Evolutionary conservation across 2,797 vertebrate genomes (phyloP), one percentile per base, ranked within the genome.

Genomic region (Sebastes diaconus): DNA sequence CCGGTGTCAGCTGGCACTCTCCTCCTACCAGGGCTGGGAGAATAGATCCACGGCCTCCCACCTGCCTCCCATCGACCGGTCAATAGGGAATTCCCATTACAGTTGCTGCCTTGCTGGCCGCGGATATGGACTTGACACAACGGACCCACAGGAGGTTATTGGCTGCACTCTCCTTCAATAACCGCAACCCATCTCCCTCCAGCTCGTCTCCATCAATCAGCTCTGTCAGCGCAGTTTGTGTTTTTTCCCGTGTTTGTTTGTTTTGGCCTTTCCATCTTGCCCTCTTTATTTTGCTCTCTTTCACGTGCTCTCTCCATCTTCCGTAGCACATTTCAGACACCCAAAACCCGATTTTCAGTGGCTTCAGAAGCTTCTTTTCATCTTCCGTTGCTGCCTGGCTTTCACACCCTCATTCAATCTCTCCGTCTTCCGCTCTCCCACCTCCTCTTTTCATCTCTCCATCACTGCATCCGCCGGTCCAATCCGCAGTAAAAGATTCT

Each of bases 141-240:
- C 66, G 29, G 84, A 91, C 88, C 89, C 79, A 32, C 46, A 61
- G 82, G 90, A 88, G 84, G 85, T 85, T 86, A 92, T 87, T 89
- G 92, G 84, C 85, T 84, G 79, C 80, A 79, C 87, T 90, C 80
- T 85, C 74, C 84, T 88, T 91, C 89, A 90, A 92, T 90, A 90
- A 90, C 84, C 5, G 36, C 90, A 39, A 77, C 81, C 85, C 74
- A 59, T 87, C 89, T 88, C 78, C 87, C 77, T 74, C 73, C 22
- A 52, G 77, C 78, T 66, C 32, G 12, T 83, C 88, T 80, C 73
- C 83, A 90, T 91, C 88, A 80, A 82, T 93, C 88, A 83, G 75
- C 75, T 77, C 77, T 78, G 85, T 83, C 88, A 75, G 68, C 14
- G 16, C 2, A 72, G 65, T 79, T 80, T 84, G 73, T 46, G 68